A percentile compares a stretch with the other conserved stretches of the same genome.
Evolutionary conservation across 2,113 vertebrate genomes (phyloP).

Genomic region (Hystrix cristata): DNA sequence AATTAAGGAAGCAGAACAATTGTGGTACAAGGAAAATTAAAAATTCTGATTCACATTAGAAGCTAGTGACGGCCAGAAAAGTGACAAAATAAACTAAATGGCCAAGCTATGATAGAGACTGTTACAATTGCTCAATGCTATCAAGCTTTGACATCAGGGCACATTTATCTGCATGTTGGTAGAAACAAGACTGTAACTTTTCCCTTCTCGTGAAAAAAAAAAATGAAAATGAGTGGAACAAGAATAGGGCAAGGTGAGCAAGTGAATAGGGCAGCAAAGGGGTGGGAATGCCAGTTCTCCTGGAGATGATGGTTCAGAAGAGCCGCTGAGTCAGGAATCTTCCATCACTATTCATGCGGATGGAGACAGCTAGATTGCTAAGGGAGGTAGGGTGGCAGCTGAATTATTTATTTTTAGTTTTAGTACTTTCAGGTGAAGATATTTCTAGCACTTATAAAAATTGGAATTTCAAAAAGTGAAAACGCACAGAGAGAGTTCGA

Average conservation of each 20-base stretch:
- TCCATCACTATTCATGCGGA: background rate
- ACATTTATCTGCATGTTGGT: background rate
- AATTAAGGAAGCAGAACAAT: background rate
- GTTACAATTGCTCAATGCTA: background rate
- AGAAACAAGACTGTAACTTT: background rate
- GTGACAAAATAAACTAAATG: background rate
- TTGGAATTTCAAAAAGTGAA: background rate
- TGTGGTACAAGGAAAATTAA: background rate
- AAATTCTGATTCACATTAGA: background rate
- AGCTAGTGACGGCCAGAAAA: background rate
- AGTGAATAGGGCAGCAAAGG: background rate
- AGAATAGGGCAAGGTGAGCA: background rate
- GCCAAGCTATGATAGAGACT: background rate
- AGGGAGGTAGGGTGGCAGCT: background rate
- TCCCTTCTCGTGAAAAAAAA: background rate
- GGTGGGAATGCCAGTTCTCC: background rate
- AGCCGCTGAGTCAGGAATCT: background rate
- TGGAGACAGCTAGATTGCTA: background rate
- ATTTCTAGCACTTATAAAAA: constrained; percentile 28
- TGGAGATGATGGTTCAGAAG: background rate
- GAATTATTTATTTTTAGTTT: background rate
- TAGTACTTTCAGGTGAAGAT: background rate
- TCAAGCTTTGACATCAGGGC: background rate
- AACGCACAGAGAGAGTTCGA: background rate
- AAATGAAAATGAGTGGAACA: background rate